Percentiles rank a stretch among this genome's conserved stretches.
Conservation (phyloP, 2,797 vertebrate genomes). For the Choloepus didactylus region DNA sequence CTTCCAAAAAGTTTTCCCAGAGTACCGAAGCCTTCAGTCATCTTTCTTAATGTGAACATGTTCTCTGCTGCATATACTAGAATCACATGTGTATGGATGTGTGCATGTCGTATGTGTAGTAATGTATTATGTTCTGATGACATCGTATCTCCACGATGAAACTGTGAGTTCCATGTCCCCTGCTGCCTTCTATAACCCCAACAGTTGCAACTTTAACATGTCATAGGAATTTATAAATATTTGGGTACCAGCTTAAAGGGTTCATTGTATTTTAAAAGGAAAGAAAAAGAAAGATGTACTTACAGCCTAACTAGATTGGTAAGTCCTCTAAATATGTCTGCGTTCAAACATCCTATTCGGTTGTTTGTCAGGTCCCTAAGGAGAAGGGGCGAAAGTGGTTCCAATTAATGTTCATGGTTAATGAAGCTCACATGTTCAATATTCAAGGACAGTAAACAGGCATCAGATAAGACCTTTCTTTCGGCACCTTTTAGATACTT, state of each 20-base stretch:
- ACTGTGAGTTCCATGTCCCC: neutral
- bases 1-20: neutral
- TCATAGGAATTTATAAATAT: neutral
- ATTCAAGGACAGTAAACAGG: neutral
- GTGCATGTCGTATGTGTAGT: accelerated
- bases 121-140: neutral
- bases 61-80: neutral
- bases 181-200: neutral
- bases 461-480: neutral
- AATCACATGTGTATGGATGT: neutral
- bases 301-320: constrained; percentile 94
- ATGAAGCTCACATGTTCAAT: neutral
- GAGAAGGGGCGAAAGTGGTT: constrained; percentile 36
- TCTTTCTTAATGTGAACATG: neutral
- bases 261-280: neutral
- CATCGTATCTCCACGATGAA: neutral
- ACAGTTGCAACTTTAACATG: neutral
- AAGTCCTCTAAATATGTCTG: constrained; percentile 96
- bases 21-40: neutral
- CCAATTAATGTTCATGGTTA: constrained; percentile 32
- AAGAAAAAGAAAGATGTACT: constrained; percentile 87
- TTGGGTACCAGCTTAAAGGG: neutral
- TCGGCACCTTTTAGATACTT: neutral
- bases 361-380: constrained; percentile 97
- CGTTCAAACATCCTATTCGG: constrained; percentile 96